phyloP scores from a whole-genome alignment of 2,888 invertebrate species.

The Yponomeuta cagnagella region DNA sequence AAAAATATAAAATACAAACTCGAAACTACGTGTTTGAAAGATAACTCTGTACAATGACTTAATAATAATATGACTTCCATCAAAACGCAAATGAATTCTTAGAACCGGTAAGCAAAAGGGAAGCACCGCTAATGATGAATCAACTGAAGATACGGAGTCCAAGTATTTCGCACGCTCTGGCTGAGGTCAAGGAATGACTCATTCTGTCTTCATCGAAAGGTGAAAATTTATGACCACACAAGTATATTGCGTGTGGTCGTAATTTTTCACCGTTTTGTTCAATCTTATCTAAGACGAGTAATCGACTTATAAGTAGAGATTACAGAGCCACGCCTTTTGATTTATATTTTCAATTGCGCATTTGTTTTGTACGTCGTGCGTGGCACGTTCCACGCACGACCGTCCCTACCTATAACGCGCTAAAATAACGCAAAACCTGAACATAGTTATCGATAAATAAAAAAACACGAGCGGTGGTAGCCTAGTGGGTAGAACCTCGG shows the following conservation, averaged over 20 bases:
- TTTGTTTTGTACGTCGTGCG: too few species aligned
- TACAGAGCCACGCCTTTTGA: not conserved
- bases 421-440: too few species aligned
- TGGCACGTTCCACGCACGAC: too few species aligned
- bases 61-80: not conserved
- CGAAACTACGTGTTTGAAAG: too few species aligned
- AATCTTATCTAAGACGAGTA: not conserved
- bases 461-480: too few species aligned
- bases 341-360: not conserved
- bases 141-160: constrained; percentile 20
- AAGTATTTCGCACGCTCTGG: constrained; percentile 18
- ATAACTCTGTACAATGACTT: too few species aligned
- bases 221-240: constrained; percentile 13
- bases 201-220: constrained; percentile 14
- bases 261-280: not conserved
- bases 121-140: constrained; percentile 21
- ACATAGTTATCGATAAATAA: too few species aligned
- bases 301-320: not conserved
- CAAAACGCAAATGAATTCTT: constrained; percentile 8
- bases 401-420: too few species aligned
- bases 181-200: constrained; percentile 23
- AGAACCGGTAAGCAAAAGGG: not conserved
- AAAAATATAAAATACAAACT: too few species aligned
- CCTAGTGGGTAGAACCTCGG: too few species aligned
- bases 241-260: too few species aligned